These are phyloP conservation scores for Sinosuthora webbiana DNA, from an alignment of 2,113 vertebrate genomes.

Conservation along the genomic window DNA sequence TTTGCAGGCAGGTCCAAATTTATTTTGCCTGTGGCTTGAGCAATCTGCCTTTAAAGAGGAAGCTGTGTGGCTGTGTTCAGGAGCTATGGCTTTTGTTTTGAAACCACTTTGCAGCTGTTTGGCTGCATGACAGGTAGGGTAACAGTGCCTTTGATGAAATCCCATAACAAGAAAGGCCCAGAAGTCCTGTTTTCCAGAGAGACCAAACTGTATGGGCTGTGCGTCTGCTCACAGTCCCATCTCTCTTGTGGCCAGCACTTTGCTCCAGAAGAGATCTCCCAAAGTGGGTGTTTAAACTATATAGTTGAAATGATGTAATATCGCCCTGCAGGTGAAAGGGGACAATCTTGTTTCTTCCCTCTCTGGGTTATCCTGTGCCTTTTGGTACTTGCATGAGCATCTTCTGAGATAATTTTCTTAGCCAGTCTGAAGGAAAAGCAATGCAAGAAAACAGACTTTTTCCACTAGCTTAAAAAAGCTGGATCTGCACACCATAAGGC, in stretches of 20 bases:
- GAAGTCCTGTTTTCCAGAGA: neutral
- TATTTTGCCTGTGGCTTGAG: neutral
- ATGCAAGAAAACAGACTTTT: neutral
- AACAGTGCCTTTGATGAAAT: neutral
- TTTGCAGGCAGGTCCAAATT: neutral
- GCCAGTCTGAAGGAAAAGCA: neutral
- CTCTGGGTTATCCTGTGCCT: neutral
- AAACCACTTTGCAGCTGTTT: neutral
- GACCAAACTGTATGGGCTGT: neutral
- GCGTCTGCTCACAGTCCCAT: neutral
- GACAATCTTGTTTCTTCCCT: neutral
- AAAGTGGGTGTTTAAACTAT: neutral
- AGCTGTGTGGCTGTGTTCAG: neutral
- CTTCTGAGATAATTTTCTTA: neutral
- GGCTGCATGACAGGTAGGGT: neutral
- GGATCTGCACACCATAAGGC: neutral
- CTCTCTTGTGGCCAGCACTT: neutral
- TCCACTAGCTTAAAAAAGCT: neutral
- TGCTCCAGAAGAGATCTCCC: neutral
- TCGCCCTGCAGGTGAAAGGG: neutral
- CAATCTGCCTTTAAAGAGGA: neutral
- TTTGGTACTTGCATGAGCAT: neutral
- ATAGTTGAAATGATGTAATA: neutral
- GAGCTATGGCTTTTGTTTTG: neutral
- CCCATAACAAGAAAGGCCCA: neutral